Evolutionary conservation across 2,888 invertebrate species (phyloP), one percentile per base, ranked within the genome.

Genomic region (Hetaerina titia): DNA sequence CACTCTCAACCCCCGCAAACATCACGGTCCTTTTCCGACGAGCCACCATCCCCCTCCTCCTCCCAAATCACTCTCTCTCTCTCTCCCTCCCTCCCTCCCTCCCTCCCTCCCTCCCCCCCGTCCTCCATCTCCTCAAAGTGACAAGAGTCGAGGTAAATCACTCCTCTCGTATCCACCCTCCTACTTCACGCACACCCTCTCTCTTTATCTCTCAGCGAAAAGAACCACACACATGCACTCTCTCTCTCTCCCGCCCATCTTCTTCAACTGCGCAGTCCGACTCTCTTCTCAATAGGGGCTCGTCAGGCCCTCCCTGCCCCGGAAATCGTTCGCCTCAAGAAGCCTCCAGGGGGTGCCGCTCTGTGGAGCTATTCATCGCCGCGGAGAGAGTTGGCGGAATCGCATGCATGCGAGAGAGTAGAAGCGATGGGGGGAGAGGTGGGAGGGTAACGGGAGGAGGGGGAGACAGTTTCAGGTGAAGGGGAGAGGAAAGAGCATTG

Each of bases 251-350:
- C 64, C 31, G 19, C 69, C 45, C 56, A 69, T 19, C 63, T 92
- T 60, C 92, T 69, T 92, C 89, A n/a, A 57, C 89, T 89, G 11
- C 57, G n/a, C 57, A 58, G 57, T 89, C 45, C 69, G 63, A 63
- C 63, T 31, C 63, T 60, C 15, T 90, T 25, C 69, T 92, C 92
- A 92, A 92, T 92, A 74, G 92, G 69, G 15, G n/a, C 92, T 74
- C 92, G 92, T 74, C 92, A 92, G 69, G 89, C 57, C 89, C 19
- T 89, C 57, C 89, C 19, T 89, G 57, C 58, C 89, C 89, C 89
- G 89, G 89, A 89, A 89, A 89, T n/a, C 31, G 89, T 17, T 19
- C 89, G 58, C 89, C 89, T 57, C 17, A 15, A n/a, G 58, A 15
- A 19, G 22, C 89, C 57, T 58, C 89, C n/a, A 69, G 69, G 69